These are phyloP conservation scores for Dryobota labecula DNA, from an alignment of 2,888 invertebrate species.

Conservation along the genomic window DNA sequence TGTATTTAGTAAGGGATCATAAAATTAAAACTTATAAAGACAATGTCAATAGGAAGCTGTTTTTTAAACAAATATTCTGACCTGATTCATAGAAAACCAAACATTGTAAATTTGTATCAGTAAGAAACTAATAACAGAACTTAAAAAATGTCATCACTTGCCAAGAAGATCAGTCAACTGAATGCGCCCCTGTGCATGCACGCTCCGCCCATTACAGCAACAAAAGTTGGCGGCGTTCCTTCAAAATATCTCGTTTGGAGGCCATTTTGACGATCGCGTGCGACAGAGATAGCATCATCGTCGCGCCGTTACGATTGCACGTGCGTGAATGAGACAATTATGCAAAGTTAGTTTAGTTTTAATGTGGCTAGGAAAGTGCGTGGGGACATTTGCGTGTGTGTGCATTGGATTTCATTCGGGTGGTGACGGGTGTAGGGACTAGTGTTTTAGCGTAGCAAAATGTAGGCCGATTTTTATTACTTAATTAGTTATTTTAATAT, in stretches of 20 bases:
- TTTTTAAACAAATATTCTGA: neutral
- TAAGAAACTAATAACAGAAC: too few relatives aligned
- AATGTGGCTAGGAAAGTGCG: constrained; percentile 83
- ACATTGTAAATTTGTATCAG: neutral
- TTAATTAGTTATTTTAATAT: neutral
- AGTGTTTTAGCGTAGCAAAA: constrained; percentile 46
- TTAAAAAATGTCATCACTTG: constrained; percentile 4
- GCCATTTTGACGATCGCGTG: constrained; percentile 90
- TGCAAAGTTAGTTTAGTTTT: constrained; percentile 89
- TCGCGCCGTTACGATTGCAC: constrained; percentile 75
- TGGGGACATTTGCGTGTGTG: constrained; percentile 77
- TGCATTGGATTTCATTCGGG: constrained; percentile 68
- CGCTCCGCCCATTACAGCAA: constrained; percentile 90
- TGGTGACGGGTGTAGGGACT: constrained; percentile 53
- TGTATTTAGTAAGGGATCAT: too few relatives aligned
- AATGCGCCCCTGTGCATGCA: constrained; percentile 84
- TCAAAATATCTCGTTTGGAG: constrained; percentile 91
- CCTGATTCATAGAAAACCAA: neutral
- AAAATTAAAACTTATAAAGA: neutral
- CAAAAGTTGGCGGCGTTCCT: constrained; percentile 90
- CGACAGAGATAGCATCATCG: constrained; percentile 81
- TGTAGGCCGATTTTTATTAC: constrained; percentile 44
- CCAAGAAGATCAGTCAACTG: constrained; percentile 42
- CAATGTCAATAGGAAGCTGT: neutral
- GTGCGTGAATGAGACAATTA: constrained; percentile 90